Base-by-base conservation (phyloP, 2,888 invertebrate genomes). In the Zootermopsis nevadensis region DNA sequence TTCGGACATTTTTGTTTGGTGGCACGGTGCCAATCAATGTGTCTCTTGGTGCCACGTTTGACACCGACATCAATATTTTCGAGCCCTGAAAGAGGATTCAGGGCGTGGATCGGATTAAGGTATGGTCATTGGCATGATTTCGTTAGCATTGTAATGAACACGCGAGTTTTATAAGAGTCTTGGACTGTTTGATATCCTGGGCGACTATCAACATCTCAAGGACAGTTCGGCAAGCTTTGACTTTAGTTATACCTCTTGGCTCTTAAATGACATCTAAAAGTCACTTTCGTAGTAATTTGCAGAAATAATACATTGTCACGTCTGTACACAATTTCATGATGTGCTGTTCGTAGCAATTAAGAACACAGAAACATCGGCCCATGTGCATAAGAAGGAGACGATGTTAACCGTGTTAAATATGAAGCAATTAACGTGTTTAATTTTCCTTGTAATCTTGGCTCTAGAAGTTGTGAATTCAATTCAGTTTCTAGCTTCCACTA, bases 351-450 rank as follows among this genome's bases (percentile, higher is more conserved):
- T n/a, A 38, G 38, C 38, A 74, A 74, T 74, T 74, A 74, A 69
- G 69, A 69, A 31, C 6, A 33, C 10, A 22, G 2, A 33, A 42
- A 74, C 22, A 42, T 38, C 10, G 38, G 74, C 8, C 2, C 15
- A n/a, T 33, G n/a, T 38, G 38, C 35, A 74, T 22, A 74, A 10
- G 74, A n/a, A 74, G 33, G 33, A 33, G 24, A 33, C 19, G 74
- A 38, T 38, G 74, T 74, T 74, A 74, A 74, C 42, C 74, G 22
- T 74, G 38, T 74, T 74, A 74, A 22, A 74, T 74, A 24, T 74
- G 74, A 74, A 38, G 8, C 38, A 74, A 74, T 74, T 74, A 38
- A 74, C 38, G 22, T 7, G 35, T 74, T 74, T 74, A 74, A 74
- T 38, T 74, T 42, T 15, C 10, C 38, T 74, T 10, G 24, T 24